Base-by-base conservation (phyloP, 2,113 vertebrate species). In the Nothoprocta perdicaria region DNA sequence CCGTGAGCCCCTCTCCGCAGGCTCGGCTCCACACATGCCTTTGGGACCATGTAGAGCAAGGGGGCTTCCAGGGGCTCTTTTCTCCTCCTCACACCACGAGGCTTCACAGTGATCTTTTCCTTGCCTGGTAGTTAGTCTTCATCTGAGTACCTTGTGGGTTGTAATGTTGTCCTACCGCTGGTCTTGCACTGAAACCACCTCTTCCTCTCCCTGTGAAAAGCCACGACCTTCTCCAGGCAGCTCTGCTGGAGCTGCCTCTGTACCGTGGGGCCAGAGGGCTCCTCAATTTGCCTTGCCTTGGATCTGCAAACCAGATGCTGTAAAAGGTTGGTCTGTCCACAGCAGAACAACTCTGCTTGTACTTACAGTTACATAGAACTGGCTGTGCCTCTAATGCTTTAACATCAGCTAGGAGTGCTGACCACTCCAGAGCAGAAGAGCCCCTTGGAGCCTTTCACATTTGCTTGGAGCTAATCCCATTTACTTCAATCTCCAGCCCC, bases 11-110 rank as follows among this genome's bases (percentile, higher is more conserved):
- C 35, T 9, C 26, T 29, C 21, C 27, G 29, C 6, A 21, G 58
- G 11, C 33, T 95, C 24, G 1, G 5, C 60, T 82, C 35, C 0
- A 6, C 48, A 12, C 6, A 1, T 0, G 0, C 52, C 8, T 75
- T 24, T 45, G 21, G 8, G 81, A 24, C 82, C 24, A 27, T 1
- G 0, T 67, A n/a, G 19, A 50, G 62, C 58, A 84, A 65, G 69
- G 35, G 3, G 21, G 55, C 50, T 71, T 84, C 46, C 45, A 33
- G 55, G 57, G 67, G 29, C n/a, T 90, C 38, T 23, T 8, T 11
- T 68, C 43, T 46, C 0, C 46, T 73, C 38, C 53, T 94, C 12
- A 3, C 1, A 8, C 22, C 22, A 31, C 43, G 1, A 81, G 2
- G 21, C 8, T 58, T 73, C 66, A 66, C 35, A 77, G 10, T 21